Conservation (phyloP, 2,888 invertebrate genomes). For the Adelphocoris suturalis region DNA sequence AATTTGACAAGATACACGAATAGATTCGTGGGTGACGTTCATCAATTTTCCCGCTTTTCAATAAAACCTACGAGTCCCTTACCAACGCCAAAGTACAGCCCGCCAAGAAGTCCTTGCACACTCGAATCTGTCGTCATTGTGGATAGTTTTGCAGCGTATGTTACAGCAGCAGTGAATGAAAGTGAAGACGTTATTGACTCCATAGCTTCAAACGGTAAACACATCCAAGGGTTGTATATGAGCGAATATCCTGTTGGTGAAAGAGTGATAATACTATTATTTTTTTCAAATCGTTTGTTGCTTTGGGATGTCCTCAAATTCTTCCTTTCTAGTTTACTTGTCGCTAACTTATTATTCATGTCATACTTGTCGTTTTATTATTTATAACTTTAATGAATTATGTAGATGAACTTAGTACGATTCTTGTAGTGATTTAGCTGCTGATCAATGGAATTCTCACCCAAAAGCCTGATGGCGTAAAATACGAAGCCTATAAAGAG, state of each 20-base stretch:
- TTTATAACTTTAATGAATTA: too few relatives aligned
- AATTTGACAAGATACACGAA: too few relatives aligned
- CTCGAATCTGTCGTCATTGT: conserved; percentile 87
- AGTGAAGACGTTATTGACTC: conserved; percentile 88
- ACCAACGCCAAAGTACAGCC: conserved; percentile 90
- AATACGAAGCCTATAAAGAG: conserved; percentile 88
- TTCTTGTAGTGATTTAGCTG: too few relatives aligned
- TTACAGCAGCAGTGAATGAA: conserved; percentile 88
- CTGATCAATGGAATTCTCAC: conserved; percentile 78
- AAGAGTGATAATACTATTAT: background rate
- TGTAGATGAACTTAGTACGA: too few relatives aligned
- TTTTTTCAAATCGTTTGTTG: too few relatives aligned
- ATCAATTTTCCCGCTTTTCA: too few relatives aligned
- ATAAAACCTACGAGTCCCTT: conserved; percentile 75
- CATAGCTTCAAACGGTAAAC: conserved; percentile 87
- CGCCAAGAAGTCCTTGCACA: conserved; percentile 88
- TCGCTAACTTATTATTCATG: too few relatives aligned
- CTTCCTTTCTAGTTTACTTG: too few relatives aligned
- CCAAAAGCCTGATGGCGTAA: conserved; percentile 86
- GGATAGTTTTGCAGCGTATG: conserved; percentile 87
- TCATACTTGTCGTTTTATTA: too few relatives aligned
- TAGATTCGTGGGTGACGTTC: too few relatives aligned
- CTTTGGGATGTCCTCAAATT: too few relatives aligned
- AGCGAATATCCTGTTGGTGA: conserved; percentile 83
- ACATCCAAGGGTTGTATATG: conserved; percentile 88